Evolutionary conservation across 2,888 invertebrate genomes (phyloP).

Genomic region (Trissonchulus latispiculum): DNA sequence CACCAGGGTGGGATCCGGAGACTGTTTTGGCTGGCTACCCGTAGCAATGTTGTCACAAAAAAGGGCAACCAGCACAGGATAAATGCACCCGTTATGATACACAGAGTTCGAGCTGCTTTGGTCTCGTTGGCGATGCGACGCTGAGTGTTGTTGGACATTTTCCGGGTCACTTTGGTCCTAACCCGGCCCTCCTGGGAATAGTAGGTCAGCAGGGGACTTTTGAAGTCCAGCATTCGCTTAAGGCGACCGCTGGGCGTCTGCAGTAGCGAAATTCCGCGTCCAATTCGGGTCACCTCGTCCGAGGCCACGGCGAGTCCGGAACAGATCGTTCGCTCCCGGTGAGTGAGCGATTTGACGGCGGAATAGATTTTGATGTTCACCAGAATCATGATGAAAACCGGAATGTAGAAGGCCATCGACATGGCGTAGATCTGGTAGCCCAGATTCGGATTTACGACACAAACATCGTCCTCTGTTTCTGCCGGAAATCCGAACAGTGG

Average conservation of each 20-base stretch:
- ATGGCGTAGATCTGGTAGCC: neutral
- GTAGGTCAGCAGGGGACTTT: neutral
- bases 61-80: conserved; percentile 6
- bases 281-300: neutral
- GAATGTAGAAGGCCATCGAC: neutral
- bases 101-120: conserved; percentile 2
- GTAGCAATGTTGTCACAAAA: neutral
- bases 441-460: neutral
- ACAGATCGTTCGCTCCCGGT: neutral
- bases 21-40: neutral
- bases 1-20: neutral
- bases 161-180: neutral
- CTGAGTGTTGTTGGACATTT: neutral
- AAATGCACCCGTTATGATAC: neutral
- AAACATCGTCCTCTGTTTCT: neutral
- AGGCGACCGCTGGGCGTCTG: too few species aligned
- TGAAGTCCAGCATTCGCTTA: neutral
- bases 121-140: neutral
- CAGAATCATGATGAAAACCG: neutral
- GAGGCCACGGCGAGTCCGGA: neutral
- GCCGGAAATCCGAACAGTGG: neutral
- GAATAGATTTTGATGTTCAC: neutral
- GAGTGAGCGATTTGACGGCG: neutral
- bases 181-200: neutral
- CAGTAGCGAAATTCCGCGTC: neutral